Conservation (phyloP, 2,113 vertebrate genomes). For the Capreolus pygargus region DNA sequence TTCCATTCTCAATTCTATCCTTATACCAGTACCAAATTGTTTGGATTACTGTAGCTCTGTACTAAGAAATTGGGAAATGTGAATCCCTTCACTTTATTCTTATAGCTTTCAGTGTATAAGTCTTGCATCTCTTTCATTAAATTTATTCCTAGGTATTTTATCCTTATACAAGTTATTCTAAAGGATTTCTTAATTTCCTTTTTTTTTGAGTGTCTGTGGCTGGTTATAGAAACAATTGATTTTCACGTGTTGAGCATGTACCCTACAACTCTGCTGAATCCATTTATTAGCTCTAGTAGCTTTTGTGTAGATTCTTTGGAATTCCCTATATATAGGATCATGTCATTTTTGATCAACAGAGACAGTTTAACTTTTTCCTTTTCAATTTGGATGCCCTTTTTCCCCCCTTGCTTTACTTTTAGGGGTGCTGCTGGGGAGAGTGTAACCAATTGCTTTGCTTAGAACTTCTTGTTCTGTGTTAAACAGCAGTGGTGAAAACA, state of each 20-base stretch:
- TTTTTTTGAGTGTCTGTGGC: background rate
- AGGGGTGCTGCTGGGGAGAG: background rate
- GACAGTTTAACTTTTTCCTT: background rate
- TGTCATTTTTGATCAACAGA: background rate
- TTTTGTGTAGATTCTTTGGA: background rate
- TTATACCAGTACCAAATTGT: background rate
- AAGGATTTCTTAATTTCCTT: background rate
- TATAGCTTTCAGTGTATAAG: background rate
- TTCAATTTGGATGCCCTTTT: background rate
- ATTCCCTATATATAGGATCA: background rate
- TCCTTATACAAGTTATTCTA: background rate
- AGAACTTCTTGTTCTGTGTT: background rate
- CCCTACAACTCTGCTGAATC: background rate
- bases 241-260: background rate
- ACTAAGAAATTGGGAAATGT: background rate
- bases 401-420: background rate
- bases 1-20: background rate
- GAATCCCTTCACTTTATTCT: background rate
- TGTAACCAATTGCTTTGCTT: background rate
- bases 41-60: background rate
- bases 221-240: background rate
- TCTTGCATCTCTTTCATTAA: background rate
- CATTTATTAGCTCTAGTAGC: background rate
- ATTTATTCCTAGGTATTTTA: background rate
- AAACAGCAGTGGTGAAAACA: background rate